Evolutionary conservation across 2,113 vertebrate genomes (phyloP), one percentile per base, ranked within the genome.

Genomic region (Accipiter cooperii): DNA sequence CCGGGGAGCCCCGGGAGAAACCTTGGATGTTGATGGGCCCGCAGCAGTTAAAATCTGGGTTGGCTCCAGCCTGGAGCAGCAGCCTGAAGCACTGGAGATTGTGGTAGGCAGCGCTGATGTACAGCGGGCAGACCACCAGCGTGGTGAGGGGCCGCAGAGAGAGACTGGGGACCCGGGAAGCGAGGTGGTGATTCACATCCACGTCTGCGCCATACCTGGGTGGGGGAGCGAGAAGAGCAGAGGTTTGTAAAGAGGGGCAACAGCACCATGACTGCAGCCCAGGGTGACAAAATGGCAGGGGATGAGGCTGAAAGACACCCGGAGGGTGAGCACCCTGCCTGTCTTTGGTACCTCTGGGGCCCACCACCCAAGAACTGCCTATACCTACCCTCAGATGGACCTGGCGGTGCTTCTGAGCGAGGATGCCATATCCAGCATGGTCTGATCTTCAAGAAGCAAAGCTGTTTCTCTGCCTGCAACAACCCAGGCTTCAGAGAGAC

Each of bases 41-140:
- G 0, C 98, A 98, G 98, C 99, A 99, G 96, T 99, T 99, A 91
- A 99, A 99, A 97, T 99, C 98, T 0, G 99, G 99, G 97, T 99
- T 97, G 46, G 99, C 99, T 4, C 99, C 99, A 0, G 99, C 99
- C 96, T 98, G 98, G 28, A 99, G 98, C 51, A 99, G 98, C 96
- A 99, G 98, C 57, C 89, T 96, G 97, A 99, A 99, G 96, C 99
- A 99, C 79, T 98, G 98, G 13, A 99, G 98, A 97, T 99, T 99
- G 97, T 99, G 99, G 92, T 99, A 99, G 96, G 99, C 99, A 0
- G 99, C 99, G 0, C 99, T 99, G 97, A 99, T 99, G 96, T 99
- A 99, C 22, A 99, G 96, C 0, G 99, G 99, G 75, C 99, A 99
- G 96, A 99, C 99, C 90, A 99, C 99, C 96, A 99, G 91, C 1